These are phyloP conservation scores for Dasyprocta punctata DNA, from an alignment of 2,113 vertebrate genomes.

Conservation along the genomic window DNA sequence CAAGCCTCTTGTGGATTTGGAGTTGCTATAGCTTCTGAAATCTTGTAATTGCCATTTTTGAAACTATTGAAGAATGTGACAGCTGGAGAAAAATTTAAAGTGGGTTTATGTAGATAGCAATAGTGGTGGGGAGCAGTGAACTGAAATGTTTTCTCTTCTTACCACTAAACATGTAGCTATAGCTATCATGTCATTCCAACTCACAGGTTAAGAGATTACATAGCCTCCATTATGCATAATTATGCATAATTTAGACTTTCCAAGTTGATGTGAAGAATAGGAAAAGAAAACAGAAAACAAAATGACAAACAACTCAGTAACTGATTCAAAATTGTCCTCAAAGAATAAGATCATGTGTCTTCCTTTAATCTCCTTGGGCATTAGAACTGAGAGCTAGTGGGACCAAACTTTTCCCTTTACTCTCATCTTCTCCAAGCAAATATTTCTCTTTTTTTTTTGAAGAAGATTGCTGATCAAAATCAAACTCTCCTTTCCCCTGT, in stretches of 20 bases:
- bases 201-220: neutral
- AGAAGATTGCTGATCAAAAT: constrained; percentile 59
- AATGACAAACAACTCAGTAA: constrained; percentile 1
- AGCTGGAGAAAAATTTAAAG: neutral
- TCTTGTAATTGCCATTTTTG: neutral
- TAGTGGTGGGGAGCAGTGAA: neutral
- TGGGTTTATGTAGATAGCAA: neutral
- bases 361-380: constrained; percentile 14
- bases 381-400: neutral
- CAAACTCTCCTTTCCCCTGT: constrained; percentile 29
- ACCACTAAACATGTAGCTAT: too few relatives aligned
- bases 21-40: neutral
- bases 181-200: too few relatives aligned
- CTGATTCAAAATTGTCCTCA: neutral
- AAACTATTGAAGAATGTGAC: neutral
- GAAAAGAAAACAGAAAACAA: neutral
- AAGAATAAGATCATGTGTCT: neutral
- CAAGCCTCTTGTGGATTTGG: neutral
- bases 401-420: neutral
- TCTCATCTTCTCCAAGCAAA: neutral
- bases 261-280: neutral
- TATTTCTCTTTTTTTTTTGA: neutral
- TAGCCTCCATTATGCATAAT: neutral
- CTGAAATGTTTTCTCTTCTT: neutral
- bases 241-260: neutral